Evolutionary conservation across 1,140 invertebrate genomes (phyloP), one percentile per base, ranked within the genome.

Genomic region (Dendroctonus valens): DNA sequence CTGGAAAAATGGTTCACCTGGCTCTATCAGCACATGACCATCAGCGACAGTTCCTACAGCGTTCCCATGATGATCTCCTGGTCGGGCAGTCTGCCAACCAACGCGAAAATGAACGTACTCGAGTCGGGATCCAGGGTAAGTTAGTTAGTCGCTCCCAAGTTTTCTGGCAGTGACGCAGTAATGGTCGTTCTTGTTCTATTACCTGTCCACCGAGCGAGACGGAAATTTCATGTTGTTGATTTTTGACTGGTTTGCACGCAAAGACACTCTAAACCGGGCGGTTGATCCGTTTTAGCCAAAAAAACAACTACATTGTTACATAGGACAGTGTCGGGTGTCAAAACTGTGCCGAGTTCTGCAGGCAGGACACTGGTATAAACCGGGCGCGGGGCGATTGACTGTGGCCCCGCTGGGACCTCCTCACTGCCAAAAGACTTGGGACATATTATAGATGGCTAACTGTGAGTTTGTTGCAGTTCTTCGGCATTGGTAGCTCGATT

Each of bases 1-100:
- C 44, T 69, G 12, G 55, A 69, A 40, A 69, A 69, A 48, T 69
- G 67, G 60, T 60, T 64, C 14, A 41, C n/a, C 0, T 69, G 55
- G 55, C 9, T 69, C 6, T 9, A 64, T 37, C n/a, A 48, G 6
- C 46, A 69, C n/a, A 69, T 65, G 15, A 46, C n/a, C 5, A 7
- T 59, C 41, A 54, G 41, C 6, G 59, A 44, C 6, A 58, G 7
- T 41, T 55, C 49, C 7, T 68, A 62, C 48, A 68, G 46, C n/a
- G 42, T 61, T 7, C 66, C 66, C 4, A 54, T 51, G n/a, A 41
- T 50, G 42, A 39, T 68, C 11, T n/a, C 42, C 11, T 68, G 66
- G 59, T 6, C 14, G 0, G 66, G 66, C n/a, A 55, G 42, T 46
- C 41, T 60, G 26, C 66, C 66, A 5, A 60, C 59, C 46, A 60